Base-by-base conservation (phyloP, 1,140 invertebrate genomes). In the Caenorhabditis briggsae region DNA sequence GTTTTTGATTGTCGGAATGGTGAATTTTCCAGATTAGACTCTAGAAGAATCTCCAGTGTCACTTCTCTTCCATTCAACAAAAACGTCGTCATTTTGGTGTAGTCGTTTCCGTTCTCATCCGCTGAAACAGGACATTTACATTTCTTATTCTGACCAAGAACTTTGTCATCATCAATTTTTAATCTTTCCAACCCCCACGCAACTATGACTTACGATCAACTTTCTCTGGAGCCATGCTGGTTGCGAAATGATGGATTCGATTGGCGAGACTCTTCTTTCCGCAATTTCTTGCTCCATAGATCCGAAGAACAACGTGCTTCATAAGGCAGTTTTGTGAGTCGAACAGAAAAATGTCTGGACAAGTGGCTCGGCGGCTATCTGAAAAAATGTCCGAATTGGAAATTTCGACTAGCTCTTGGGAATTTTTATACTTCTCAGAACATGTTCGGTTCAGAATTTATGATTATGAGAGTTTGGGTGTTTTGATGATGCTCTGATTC, bases 331-430 rank as follows among this genome's bases (percentile, higher is more conserved):
- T 78, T 78, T 78, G 70, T 0, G 70, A 50, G 14, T 78, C 70
- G n/a, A 78, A 78, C 5, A 78, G 46, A n/a, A 50, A 78, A 18
- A 78, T 78, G 33, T 78, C 46, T 18, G 70, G 70, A 23, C 70
- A 78, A n/a, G 70, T 78, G 43, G 70, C 70, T 50, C 70, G 70
- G 46, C 70, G 70, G n/a, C 8, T 78, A 50, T 78, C 70, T 78
- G 18, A 12, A 70, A 70, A n/a, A 2, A 18, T 11, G 5, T 65
- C 25, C 25, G 23, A 25, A 65, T 41, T 14, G 0, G 5, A 25
- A 65, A 33, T 65, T 65, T 11, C 12, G 14, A 65, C 61, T 9
- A 33, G 61, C 33, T 33, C 33, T 1, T 33, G 25, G 23, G 8
- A 33, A 7, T 18, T 58, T 59, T 65, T 25, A 12, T 12, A 65